These are phyloP conservation scores for Collichthys lucidus DNA, from an alignment of 2,113 vertebrate species.

Conservation along the genomic window DNA sequence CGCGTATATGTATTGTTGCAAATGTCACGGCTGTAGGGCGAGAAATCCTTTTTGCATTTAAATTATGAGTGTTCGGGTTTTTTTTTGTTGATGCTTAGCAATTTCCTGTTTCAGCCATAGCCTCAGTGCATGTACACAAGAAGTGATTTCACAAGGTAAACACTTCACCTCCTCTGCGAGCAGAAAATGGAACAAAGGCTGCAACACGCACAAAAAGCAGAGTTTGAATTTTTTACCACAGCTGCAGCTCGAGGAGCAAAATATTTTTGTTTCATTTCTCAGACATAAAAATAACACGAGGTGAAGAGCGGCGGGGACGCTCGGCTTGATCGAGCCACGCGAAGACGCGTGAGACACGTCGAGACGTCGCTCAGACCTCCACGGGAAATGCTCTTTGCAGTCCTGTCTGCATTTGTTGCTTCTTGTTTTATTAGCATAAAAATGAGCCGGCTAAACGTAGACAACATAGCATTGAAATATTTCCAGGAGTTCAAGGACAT, in stretches of 20 bases:
- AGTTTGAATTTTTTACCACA: not conserved
- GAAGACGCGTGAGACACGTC: not conserved
- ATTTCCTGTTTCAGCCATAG: not conserved
- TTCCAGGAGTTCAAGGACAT: not conserved
- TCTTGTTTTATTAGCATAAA: not conserved
- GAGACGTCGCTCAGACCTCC: not conserved
- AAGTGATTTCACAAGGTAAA: slow-evolving; percentile 10
- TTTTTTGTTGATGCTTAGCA: slow-evolving; percentile 12
- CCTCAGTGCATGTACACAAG: not conserved
- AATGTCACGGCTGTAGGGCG: slow-evolving; percentile 22
- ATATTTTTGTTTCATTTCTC: not conserved
- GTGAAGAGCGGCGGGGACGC: not conserved
- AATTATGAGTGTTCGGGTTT: not conserved
- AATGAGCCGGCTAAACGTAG: not conserved
- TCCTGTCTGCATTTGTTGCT: not conserved
- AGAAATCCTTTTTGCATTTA: not conserved
- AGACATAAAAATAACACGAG: not conserved
- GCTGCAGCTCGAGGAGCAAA: not conserved
- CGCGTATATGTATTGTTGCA: not conserved
- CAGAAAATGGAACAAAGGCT: not conserved
- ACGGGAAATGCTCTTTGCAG: not conserved
- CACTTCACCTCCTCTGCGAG: not conserved
- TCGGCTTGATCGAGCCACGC: not conserved
- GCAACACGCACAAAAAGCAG: not conserved
- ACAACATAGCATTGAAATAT: not conserved